Base-by-base conservation (phyloP, 1,140 invertebrate species). In the Eubasilissa regina region DNA sequence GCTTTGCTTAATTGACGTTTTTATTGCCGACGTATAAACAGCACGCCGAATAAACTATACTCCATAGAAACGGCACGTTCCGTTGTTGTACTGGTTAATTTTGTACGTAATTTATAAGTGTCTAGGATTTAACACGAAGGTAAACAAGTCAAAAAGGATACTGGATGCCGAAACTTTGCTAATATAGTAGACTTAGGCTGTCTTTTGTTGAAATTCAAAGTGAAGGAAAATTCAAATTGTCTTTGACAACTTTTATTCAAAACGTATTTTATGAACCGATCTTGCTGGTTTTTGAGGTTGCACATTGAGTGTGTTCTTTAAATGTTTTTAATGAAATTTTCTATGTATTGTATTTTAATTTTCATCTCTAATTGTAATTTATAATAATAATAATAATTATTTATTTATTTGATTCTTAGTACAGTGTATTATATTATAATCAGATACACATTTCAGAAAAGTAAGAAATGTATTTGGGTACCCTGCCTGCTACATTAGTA, bases 1-100 rank as follows among this genome's bases (percentile, higher is more conserved):
- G 75, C 62, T 53, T 15, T 66, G 45, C 68, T 77, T 77, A 77
- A 77, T 77, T 77, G 75, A 77, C 75, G 60, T 77, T 77, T 77
- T 77, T 77, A 77, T 77, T 77, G 62, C 75, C 48, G 47, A 68
- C 60, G 60, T 60, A 77, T 51, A 66, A 77, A 68, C 75, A 68
- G 58, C 11, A 45, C 7, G 10, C 21, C 45, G n/a, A n/a, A n/a
- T 35, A 35, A 35, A 35, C 1, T 35, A 35, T 17, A 70, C 43
- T 58, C 25, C n/a, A 45, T 12, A 56, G 25, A 15, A 55, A 55
- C 17, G 35, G 51, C 51, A 55, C 25, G 70, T 70, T 47, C 70
- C 70, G 19, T 44, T 56, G 6, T 35, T 3, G 70, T 74, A 15
- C 48, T 44, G 70, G 19, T 73, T 74, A 74, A 74, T 74, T 56